Percentiles rank a stretch among this genome's conserved stretches.
These are phyloP conservation scores for Chloebia gouldiae DNA, from an alignment of 2,113 vertebrate genomes.

Conservation along the genomic window DNA sequence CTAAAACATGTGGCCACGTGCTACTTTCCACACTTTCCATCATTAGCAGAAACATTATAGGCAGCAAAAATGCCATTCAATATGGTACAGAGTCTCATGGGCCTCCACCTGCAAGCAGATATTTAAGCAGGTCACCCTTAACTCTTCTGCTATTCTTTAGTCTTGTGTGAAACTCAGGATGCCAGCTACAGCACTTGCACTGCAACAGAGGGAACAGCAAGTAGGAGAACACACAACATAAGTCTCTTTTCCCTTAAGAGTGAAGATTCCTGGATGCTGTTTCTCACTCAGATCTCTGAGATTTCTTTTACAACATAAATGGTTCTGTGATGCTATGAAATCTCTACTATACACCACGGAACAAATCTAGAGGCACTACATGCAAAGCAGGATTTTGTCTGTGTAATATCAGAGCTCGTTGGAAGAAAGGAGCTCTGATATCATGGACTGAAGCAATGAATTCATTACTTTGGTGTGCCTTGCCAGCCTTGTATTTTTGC, in stretches of 20 bases:
- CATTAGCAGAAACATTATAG: neutral
- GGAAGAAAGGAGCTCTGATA: neutral
- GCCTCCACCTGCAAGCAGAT: neutral
- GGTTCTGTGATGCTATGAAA: neutral
- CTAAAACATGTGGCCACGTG: neutral
- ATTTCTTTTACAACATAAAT: neutral
- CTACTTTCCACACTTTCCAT: neutral
- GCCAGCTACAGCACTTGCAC: neutral
- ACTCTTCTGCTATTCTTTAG: neutral
- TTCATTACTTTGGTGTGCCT: neutral
- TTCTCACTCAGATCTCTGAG: neutral
- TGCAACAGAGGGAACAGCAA: neutral
- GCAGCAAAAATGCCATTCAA: slow-evolving; percentile 5
- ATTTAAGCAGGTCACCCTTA: neutral
- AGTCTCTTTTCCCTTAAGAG: neutral
- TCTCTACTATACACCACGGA: neutral
- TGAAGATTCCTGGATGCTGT: neutral
- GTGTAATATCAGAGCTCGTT: rapidly evolving
- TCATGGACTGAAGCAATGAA: neutral
- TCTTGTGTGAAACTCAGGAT: rapidly evolving
- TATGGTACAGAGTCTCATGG: neutral
- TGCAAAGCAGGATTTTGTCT: neutral
- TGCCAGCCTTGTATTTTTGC: neutral
- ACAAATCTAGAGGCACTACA: neutral
- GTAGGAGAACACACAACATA: neutral